phyloP scores from a whole-genome alignment of 2,888 invertebrate species.

The Limulus polyphemus region DNA sequence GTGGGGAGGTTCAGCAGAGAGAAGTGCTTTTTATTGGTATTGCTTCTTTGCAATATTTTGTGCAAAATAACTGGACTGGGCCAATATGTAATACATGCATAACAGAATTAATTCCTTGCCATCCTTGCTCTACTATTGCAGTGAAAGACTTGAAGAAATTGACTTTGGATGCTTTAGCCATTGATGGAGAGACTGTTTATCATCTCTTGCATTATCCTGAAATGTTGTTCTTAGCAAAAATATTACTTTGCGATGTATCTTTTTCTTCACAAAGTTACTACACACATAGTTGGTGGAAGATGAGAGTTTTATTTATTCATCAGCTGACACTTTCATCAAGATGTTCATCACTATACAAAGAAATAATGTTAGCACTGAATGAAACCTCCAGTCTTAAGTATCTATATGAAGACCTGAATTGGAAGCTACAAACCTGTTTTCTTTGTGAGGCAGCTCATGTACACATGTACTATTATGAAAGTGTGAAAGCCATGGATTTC shows the following conservation, averaged over 20 bases:
- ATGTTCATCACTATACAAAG: slow-evolving; percentile 41
- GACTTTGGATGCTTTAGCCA: slow-evolving; percentile 25
- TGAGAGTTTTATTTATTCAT: slow-evolving; percentile 58
- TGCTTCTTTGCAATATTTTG: slow-evolving; percentile 54
- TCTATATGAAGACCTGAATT: slow-evolving; percentile 28
- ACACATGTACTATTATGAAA: slow-evolving; percentile 58
- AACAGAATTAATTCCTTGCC: slow-evolving; percentile 10
- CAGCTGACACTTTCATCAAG: slow-evolving; percentile 63
- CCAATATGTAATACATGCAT: slow-evolving; percentile 38
- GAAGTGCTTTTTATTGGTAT: slow-evolving; percentile 41
- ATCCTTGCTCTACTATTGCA: not conserved
- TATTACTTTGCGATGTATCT: slow-evolving; percentile 29
- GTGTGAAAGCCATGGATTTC: slow-evolving; percentile 54
- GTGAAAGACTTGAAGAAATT: slow-evolving; percentile 2
- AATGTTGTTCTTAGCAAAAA: slow-evolving; percentile 36
- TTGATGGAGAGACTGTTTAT: slow-evolving; percentile 34
- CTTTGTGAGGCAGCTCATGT: slow-evolving; percentile 51
- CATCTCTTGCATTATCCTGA: slow-evolving; percentile 38
- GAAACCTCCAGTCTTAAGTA: slow-evolving; percentile 4
- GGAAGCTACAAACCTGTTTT: slow-evolving; percentile 31
- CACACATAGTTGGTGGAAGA: slow-evolving; percentile 55
- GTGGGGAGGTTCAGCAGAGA: slow-evolving; percentile 1
- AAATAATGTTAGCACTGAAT: no score
- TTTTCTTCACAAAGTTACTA: slow-evolving; percentile 27
- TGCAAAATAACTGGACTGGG: slow-evolving; percentile 70